These are phyloP conservation scores for Drosophila neoperkinsi DNA, from an alignment of 2,888 invertebrate genomes.

Conservation along the genomic window DNA sequence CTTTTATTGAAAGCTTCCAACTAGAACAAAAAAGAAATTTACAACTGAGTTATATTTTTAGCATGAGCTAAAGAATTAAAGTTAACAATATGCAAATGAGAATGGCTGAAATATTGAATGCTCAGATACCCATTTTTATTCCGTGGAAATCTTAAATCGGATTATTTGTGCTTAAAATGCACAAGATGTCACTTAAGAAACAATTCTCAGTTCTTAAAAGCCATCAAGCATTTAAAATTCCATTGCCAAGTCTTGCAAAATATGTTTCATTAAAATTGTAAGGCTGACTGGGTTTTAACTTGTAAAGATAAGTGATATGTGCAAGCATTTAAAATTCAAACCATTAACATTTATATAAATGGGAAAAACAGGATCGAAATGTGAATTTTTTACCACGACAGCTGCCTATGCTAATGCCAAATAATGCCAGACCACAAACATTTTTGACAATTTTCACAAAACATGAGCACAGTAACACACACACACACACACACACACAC, in stretches of 20 bases:
- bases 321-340: not conserved
- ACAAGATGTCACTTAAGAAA: not conserved
- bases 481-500: not conserved
- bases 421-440: slow-evolving; percentile 30
- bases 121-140: not conserved
- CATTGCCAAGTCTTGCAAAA: not conserved
- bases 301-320: not conserved
- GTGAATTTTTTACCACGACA: not conserved
- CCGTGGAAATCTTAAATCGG: not conserved
- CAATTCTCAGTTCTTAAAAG: not conserved
- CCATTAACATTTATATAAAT: not conserved
- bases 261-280: not conserved
- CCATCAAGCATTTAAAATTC: not conserved
- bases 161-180: not conserved
- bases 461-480: slow-evolving; percentile 1
- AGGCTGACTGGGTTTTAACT: not conserved
- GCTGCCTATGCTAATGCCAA: slow-evolving; percentile 19
- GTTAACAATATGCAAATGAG: slow-evolving; percentile 1
- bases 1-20: slow-evolving; percentile 31
- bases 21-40: not conserved
- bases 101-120: not conserved
- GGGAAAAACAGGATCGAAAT: not conserved
- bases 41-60: not conserved
- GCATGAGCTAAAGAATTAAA: slow-evolving; percentile 1
- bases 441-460: slow-evolving; percentile 43